These are phyloP conservation scores for Octopus bimaculoides DNA, from an alignment of 1,140 invertebrate genomes.

Conservation along the genomic window DNA sequence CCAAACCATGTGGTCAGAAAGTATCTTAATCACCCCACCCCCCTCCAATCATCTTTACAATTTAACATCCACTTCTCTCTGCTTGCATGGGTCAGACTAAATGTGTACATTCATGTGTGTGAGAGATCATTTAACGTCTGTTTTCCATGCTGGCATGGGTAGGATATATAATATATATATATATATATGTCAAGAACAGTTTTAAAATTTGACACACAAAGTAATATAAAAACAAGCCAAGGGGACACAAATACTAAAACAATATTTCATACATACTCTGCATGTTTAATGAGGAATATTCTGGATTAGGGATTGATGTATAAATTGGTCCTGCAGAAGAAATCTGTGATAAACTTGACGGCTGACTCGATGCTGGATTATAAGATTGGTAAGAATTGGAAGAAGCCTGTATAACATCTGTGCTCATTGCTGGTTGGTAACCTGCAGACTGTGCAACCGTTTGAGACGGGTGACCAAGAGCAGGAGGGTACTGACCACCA, in stretches of 20 bases:
- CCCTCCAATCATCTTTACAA: too few species aligned
- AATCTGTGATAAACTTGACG: conserved; percentile 18
- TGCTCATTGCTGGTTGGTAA: neutral
- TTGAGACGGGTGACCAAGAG: neutral
- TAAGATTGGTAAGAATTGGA: neutral
- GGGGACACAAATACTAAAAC: neutral
- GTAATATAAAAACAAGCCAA: neutral
- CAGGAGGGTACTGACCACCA: neutral
- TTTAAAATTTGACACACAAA: too few species aligned
- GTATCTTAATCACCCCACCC: too few species aligned
- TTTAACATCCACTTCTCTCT: too few species aligned
- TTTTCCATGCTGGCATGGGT: neutral
- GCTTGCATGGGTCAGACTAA: too few species aligned
- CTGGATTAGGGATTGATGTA: conserved; percentile 13
- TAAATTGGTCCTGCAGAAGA: conserved; percentile 6
- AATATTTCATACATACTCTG: neutral
- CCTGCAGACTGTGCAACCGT: neutral
- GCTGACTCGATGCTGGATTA: conserved; percentile 16
- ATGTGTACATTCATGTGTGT: too few species aligned
- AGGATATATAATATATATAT: conserved; percentile 3
- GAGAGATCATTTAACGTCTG: too few species aligned
- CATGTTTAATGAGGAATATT: conserved; percentile 7
- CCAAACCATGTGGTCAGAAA: too few species aligned
- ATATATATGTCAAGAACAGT: neutral
- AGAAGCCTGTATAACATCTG: neutral